Percentiles rank a stretch among this genome's conserved stretches.
Evolutionary conservation across 2,797 vertebrate genomes (phyloP).

Genomic region (Neosilurus mollespiculum): DNA sequence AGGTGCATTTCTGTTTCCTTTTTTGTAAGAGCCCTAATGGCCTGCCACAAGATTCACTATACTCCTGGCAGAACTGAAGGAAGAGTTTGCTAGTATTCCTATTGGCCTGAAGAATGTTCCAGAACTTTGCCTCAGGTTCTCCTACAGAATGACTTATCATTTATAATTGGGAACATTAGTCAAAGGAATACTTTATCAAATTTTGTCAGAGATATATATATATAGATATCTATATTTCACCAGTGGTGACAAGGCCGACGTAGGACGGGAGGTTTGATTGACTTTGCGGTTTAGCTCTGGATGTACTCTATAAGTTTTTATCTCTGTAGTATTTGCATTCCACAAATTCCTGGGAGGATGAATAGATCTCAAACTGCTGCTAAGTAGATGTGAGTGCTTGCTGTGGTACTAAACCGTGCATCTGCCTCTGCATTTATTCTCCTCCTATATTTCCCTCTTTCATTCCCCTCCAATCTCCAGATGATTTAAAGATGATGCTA

Average conservation of each 20-base stretch:
- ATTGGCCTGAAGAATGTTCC: conserved; percentile 1
- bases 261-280: background rate
- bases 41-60: conserved; percentile 22
- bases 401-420: conserved; percentile 8
- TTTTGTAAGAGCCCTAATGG: conserved; percentile 40
- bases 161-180: conserved; percentile 17
- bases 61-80: background rate
- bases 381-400: background rate
- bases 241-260: background rate
- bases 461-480: conserved; percentile 25
- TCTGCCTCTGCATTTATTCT: conserved; percentile 24
- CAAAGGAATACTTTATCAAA: background rate
- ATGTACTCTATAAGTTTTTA: background rate
- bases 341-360: conserved; percentile 40
- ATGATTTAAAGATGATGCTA: conserved; percentile 32
- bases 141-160: background rate
- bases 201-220: too few relatives aligned
- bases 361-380: conserved; percentile 8
- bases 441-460: conserved; percentile 33
- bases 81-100: conserved; percentile 34
- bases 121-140: conserved; percentile 15
- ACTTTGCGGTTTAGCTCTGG: background rate
- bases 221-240: background rate
- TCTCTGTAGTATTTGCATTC: background rate
- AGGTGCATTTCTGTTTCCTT: conserved; percentile 49